These are phyloP conservation scores for Drosophila pseudotalamancana DNA, from an alignment of 2,888 invertebrate species.

Conservation along the genomic window DNA sequence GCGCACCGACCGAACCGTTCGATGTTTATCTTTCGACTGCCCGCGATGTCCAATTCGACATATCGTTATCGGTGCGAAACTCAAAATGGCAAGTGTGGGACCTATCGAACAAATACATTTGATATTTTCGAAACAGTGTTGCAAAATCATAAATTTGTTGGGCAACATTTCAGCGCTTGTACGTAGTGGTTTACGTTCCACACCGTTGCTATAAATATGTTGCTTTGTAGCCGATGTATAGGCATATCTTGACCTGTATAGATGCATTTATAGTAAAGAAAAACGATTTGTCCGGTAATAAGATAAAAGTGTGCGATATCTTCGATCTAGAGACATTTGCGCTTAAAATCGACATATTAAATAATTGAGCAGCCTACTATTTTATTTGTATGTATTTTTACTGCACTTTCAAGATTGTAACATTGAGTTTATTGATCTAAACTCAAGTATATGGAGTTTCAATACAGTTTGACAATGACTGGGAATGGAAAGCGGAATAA, in stretches of 20 bases:
- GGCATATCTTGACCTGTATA: not conserved
- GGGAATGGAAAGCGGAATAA: not conserved
- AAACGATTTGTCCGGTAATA: not conserved
- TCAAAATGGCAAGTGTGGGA: slow-evolving; percentile 33
- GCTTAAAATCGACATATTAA: not conserved
- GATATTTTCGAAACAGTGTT: slow-evolving; percentile 12
- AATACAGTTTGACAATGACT: slow-evolving; percentile 3
- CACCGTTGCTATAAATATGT: not conserved
- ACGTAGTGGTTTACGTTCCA: not conserved
- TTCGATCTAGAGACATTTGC: not conserved
- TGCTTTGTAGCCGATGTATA: not conserved
- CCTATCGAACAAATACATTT: slow-evolving; percentile 11
- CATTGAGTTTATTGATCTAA: too few species aligned
- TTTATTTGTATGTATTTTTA: not conserved
- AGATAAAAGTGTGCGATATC: not conserved
- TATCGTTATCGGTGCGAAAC: slow-evolving; percentile 25
- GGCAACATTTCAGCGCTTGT: not conserved
- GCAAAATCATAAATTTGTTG: slow-evolving; percentile 7
- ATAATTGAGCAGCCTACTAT: not conserved
- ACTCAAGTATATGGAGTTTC: not conserved
- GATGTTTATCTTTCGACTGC: slow-evolving; percentile 45
- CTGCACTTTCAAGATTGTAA: too few species aligned
- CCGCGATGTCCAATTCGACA: slow-evolving; percentile 46
- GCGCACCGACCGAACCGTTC: slow-evolving; percentile 41
- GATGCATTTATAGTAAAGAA: not conserved